phyloP scores from a whole-genome alignment of 2,113 vertebrate genomes.

The Tympanuchus pallidicinctus region DNA sequence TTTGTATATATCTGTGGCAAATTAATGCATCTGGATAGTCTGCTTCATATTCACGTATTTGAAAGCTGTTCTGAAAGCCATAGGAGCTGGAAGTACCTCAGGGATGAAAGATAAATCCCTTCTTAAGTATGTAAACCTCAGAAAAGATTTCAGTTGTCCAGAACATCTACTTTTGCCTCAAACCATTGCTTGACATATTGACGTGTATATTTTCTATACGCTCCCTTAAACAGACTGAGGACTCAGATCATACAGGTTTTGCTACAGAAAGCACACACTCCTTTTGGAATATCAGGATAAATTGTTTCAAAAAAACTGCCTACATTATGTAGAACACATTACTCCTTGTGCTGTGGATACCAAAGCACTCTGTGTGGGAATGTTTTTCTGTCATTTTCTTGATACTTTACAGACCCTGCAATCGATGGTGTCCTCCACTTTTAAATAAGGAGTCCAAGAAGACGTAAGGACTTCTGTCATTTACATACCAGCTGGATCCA shows the following conservation, averaged over 20 bases:
- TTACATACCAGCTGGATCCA: background rate
- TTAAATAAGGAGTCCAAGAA: background rate
- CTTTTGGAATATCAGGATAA: background rate
- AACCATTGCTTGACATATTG: background rate
- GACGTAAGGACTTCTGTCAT: background rate
- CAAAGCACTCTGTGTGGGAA: background rate
- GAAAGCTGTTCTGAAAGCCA: background rate
- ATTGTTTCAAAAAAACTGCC: background rate
- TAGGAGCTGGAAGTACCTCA: background rate
- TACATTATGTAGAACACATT: background rate
- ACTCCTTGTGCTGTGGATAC: background rate
- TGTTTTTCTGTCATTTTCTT: background rate
- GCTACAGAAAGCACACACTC: background rate
- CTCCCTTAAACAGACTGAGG: background rate
- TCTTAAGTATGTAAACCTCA: slow-evolving; percentile 15
- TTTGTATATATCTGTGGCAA: background rate
- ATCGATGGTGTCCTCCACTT: background rate
- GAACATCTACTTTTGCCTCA: slow-evolving; percentile 18
- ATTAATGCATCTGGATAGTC: background rate
- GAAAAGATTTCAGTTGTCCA: background rate
- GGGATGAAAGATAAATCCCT: background rate
- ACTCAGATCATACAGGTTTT: background rate
- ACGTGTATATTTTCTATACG: background rate
- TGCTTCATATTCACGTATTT: background rate
- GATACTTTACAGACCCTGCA: background rate